A percentile compares a stretch with the other conserved stretches of the same genome.
These are phyloP conservation scores for Achatina immaculata DNA, from an alignment of 1,140 invertebrate species.

Conservation along the genomic window DNA sequence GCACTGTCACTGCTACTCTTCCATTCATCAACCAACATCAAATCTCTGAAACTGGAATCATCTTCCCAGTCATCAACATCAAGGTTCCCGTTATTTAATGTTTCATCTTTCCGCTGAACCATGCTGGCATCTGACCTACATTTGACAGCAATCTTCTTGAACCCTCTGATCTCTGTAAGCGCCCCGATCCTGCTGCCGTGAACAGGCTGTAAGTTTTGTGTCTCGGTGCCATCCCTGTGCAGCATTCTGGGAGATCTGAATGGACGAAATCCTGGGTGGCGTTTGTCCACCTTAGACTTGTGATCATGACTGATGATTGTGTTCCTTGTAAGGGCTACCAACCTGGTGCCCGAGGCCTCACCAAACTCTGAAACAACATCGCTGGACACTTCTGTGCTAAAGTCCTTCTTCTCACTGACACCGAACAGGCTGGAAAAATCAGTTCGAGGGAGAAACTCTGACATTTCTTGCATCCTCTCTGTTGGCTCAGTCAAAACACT, in stretches of 20 bases:
- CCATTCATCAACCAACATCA: background rate
- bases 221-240: too few species aligned
- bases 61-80: conserved; percentile 1
- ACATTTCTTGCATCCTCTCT: too few species aligned
- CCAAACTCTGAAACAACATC: background rate
- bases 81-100: background rate
- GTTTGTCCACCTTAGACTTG: background rate
- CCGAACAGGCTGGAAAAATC: too few species aligned
- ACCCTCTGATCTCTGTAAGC: too few species aligned
- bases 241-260: background rate
- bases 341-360: background rate
- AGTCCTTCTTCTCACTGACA: too few species aligned
- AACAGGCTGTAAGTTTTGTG: too few species aligned
- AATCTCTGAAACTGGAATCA: conserved; percentile 3
- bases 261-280: background rate
- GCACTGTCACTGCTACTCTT: background rate
- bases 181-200: too few species aligned
- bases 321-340: background rate
- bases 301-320: background rate
- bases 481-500: too few species aligned
- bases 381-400: too few species aligned
- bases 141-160: too few species aligned
- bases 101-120: background rate
- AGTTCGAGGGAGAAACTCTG: too few species aligned
- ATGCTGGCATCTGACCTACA: too few species aligned